These are phyloP conservation scores for Prionailurus viverrinus DNA, from an alignment of 2,113 vertebrate species.

Conservation along the genomic window DNA sequence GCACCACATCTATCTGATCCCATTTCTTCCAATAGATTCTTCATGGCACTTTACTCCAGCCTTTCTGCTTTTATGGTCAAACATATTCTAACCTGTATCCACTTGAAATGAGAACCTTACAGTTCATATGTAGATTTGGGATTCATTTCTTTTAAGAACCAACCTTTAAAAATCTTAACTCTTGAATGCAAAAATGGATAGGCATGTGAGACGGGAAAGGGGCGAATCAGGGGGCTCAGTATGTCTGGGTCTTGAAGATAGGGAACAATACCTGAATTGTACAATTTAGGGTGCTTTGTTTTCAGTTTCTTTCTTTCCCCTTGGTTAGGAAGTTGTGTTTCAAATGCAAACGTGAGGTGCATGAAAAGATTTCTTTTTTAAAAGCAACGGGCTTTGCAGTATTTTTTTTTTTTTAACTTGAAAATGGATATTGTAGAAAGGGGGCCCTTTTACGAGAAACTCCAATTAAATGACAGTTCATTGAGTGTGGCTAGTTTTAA, in stretches of 20 bases:
- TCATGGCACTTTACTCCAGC: constrained; percentile 33
- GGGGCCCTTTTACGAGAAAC: constrained; percentile 73
- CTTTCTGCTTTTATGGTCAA: constrained; percentile 62
- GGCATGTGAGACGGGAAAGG: background rate
- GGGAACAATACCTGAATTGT: background rate
- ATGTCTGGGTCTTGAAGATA: background rate
- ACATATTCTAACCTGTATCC: constrained; percentile 59
- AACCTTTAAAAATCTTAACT: constrained; percentile 51
- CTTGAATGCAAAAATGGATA: background rate
- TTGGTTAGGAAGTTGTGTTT: constrained; percentile 66
- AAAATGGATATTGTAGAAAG: constrained; percentile 77
- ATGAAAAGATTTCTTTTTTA: constrained; percentile 75
- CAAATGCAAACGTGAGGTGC: constrained; percentile 70
- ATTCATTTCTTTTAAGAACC: constrained; percentile 55
- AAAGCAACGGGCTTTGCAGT: constrained; percentile 75
- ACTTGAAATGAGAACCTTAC: constrained; percentile 40
- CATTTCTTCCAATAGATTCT: constrained; percentile 67
- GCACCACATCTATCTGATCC: constrained; percentile 68
- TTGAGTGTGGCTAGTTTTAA: constrained; percentile 62
- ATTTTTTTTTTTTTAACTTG: constrained; percentile 71
- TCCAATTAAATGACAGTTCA: constrained; percentile 77
- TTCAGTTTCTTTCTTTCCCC: background rate
- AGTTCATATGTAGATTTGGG: constrained; percentile 49
- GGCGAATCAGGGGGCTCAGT: background rate
- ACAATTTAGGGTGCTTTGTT: background rate